These are phyloP conservation scores for Leucophenga varia DNA, from an alignment of 1,140 invertebrate species.

Conservation along the genomic window DNA sequence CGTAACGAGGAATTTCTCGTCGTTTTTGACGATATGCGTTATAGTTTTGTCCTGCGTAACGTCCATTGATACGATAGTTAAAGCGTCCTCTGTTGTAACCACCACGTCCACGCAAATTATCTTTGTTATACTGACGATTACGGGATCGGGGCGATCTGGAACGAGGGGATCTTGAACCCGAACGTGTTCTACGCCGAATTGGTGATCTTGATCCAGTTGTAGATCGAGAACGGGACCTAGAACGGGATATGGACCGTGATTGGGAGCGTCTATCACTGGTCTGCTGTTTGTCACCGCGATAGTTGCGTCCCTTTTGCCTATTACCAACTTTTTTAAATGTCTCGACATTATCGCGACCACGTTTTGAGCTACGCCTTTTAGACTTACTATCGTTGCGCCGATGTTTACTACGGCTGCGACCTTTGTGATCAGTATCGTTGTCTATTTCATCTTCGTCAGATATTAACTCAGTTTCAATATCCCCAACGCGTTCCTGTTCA, in stretches of 20 bases:
- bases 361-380: slow-evolving; percentile 23
- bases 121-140: neutral
- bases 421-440: slow-evolving; percentile 34
- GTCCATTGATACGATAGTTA: slow-evolving; percentile 2
- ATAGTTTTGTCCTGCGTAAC: slow-evolving; percentile 4
- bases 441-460: slow-evolving; percentile 68
- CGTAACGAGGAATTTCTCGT: slow-evolving; percentile 78
- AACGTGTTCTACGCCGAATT: neutral
- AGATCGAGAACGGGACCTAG: slow-evolving; percentile 13
- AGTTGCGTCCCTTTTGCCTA: slow-evolving; percentile 77
- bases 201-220: slow-evolving; percentile 2
- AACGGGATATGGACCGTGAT: slow-evolving; percentile 10
- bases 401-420: slow-evolving; percentile 26
- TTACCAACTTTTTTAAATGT: slow-evolving; percentile 82
- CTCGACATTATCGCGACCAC: slow-evolving; percentile 53
- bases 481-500: slow-evolving; percentile 53
- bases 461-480: slow-evolving; percentile 71
- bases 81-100: neutral
- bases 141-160: slow-evolving; percentile 8
- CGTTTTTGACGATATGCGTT: slow-evolving; percentile 69
- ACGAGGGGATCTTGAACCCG: slow-evolving; percentile 24
- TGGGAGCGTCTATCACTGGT: slow-evolving; percentile 22
- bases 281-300: slow-evolving; percentile 66
- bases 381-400: slow-evolving; percentile 9
- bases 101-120: neutral